Percentiles rank a stretch among this genome's conserved stretches.
phyloP scores from a whole-genome alignment of 2,797 vertebrate genomes.

The Cyclopterus lumpus region DNA sequence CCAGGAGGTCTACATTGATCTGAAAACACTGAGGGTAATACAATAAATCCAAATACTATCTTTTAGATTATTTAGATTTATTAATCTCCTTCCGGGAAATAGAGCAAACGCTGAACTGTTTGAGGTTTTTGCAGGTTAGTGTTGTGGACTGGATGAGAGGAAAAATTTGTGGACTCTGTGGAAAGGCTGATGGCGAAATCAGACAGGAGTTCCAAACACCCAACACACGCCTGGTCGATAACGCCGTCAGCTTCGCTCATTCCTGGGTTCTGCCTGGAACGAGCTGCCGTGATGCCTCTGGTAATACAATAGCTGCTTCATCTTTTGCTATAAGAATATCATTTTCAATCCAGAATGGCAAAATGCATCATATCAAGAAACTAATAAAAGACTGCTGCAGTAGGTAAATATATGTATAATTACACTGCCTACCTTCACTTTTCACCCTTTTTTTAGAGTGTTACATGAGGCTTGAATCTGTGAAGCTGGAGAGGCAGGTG shows the following conservation, averaged over 20 bases:
- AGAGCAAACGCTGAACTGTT: not conserved
- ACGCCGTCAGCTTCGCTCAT: conserved; percentile 81
- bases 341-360: not conserved
- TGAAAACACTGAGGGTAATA: conserved; percentile 73
- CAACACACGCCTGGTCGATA: conserved; percentile 75
- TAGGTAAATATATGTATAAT: not conserved
- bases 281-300: conserved; percentile 76
- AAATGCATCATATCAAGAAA: conserved; percentile 6
- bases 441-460: conserved; percentile 71
- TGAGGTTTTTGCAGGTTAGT: conserved; percentile 70
- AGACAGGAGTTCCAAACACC: conserved; percentile 83
- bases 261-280: conserved; percentile 86
- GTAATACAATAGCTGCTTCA: conserved; percentile 53
- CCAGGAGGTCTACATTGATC: conserved; percentile 81
- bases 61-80: not conserved
- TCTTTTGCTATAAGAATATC: not conserved
- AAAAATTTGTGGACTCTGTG: conserved; percentile 87
- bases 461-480: conserved; percentile 73
- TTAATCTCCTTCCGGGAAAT: not conserved
- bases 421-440: not conserved
- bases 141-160: conserved; percentile 87
- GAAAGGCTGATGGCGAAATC: conserved; percentile 84
- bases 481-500: conserved; percentile 78
- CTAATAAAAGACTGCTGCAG: not conserved
- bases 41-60: not conserved